These are phyloP conservation scores for Crocodylus rhombifer DNA, from an alignment of 2,797 vertebrate species.

Conservation along the genomic window DNA sequence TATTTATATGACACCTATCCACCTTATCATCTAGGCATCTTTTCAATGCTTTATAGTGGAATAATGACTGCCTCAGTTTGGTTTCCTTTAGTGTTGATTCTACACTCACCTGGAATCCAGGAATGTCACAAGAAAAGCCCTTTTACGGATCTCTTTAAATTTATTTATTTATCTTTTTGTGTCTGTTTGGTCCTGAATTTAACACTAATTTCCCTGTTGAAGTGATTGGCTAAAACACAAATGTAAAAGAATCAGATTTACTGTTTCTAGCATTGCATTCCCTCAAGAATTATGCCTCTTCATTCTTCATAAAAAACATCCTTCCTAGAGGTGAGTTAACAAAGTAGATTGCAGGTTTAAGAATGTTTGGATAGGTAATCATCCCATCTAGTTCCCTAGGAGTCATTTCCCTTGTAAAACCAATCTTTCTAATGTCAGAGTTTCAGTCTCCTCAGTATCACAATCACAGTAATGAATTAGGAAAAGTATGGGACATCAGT, in stretches of 20 bases:
- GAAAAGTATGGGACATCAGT: background rate
- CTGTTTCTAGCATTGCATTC: background rate
- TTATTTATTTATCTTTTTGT: background rate
- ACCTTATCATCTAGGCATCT: too few relatives aligned
- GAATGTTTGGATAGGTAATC: background rate
- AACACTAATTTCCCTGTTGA: background rate
- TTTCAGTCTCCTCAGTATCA: background rate
- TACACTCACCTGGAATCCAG: too few relatives aligned
- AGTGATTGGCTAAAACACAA: background rate
- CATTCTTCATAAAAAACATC: background rate
- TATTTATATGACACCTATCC: too few relatives aligned
- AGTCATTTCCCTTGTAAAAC: background rate
- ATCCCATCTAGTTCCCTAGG: background rate
- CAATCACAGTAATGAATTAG: background rate
- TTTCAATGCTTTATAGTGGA: too few relatives aligned
- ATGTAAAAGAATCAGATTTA: background rate
- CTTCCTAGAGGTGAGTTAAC: background rate
- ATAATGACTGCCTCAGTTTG: too few relatives aligned
- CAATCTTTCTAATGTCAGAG: background rate
- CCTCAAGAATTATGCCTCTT: background rate
- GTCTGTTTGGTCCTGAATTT: background rate
- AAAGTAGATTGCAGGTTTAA: background rate
- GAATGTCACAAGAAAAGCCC: too few relatives aligned
- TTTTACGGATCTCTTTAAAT: background rate
- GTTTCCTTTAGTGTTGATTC: too few relatives aligned